Evolutionary conservation across 2,113 vertebrate genomes (phyloP).

Genomic region (Cervus canadensis): DNA sequence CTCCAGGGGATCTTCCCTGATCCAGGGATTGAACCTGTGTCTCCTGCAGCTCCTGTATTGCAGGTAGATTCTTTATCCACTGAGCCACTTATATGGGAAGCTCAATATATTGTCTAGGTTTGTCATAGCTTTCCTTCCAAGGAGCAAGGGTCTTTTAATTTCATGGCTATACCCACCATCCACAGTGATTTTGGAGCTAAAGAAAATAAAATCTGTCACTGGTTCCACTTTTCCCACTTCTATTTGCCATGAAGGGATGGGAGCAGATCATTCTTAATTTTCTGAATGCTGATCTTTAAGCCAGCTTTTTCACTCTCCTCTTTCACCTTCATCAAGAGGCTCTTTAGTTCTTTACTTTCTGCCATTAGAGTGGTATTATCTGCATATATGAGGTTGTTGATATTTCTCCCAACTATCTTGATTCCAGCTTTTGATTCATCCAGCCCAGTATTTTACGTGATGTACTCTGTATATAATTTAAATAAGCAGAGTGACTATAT

Average conservation of each 20-base stretch:
- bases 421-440: background rate
- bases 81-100: background rate
- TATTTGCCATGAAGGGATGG: background rate
- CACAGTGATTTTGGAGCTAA: background rate
- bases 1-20: background rate
- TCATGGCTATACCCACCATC: background rate
- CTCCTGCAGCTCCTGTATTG: background rate
- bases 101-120: background rate
- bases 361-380: background rate
- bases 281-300: background rate
- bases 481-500: background rate
- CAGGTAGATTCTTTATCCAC: background rate
- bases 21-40: background rate
- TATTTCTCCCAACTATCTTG: background rate
- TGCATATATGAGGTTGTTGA: background rate
- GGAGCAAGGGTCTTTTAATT: background rate
- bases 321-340: background rate
- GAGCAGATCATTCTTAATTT: background rate
- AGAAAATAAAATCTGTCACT: background rate
- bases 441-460: background rate
- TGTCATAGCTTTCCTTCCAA: background rate
- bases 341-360: background rate
- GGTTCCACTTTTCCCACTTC: background rate
- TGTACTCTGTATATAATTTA: background rate
- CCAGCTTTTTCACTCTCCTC: background rate